Base-by-base conservation (phyloP, 1,140 invertebrate species). In the Ectropis grisescens region DNA sequence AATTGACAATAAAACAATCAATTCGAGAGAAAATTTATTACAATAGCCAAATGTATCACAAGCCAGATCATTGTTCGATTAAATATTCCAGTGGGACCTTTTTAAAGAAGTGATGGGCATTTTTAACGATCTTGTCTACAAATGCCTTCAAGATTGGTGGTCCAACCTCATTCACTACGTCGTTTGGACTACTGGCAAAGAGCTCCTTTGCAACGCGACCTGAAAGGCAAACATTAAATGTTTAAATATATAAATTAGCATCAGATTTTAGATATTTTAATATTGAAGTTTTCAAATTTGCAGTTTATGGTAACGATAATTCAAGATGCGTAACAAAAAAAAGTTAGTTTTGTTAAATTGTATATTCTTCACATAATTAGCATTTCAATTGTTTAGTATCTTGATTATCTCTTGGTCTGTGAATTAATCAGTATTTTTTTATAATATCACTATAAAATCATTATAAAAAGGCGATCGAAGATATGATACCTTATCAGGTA, bases 91-190 rank as follows among this genome's bases (percentile, higher is more conserved):
- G 22, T 0, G 58, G 53, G 0, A 66, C 37, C 0, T 25, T 12
- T 9, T 39, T 8, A 39, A 66, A 61, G 26, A 61, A 55, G 4
- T 27, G 26, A 2, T 45, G 35, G 11, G 61, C 22, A n/a, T 39
- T 35, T 2, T 34, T 29, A 12, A 57, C 4, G 2, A 61, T 43
- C 23, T 37, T 37, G 5, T 29, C 16, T 0, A 41, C 13, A 2
- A 49, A 11, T 2, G 34, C 35, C 10, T 50, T 44, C 2, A 62
- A 24, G 2, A 61, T 38, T 11, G 46, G 40, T 0, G 37, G 31
- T 1, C 61, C 61, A 2, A 59, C 31, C 41, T 57, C 53, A 1
- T 26, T 23, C 6, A 66, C 29, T 5, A 66, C 47, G 9, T 61
- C 61, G 19, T 66, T 61, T 5, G 55, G 38, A 23, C 41, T 59